phyloP scores from a whole-genome alignment of 2,888 invertebrate species.

The Ophion slaviceki region DNA sequence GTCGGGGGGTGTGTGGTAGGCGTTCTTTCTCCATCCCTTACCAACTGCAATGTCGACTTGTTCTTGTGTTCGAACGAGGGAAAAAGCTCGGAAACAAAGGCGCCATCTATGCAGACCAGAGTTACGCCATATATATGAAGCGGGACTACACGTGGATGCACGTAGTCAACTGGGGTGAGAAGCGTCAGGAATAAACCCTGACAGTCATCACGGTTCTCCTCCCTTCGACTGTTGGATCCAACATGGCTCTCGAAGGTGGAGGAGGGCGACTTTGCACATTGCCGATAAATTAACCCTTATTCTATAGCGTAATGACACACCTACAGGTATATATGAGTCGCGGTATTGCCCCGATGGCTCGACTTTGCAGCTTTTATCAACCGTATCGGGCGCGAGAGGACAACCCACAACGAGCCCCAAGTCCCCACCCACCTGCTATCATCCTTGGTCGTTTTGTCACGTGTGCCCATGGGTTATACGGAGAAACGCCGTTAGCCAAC shows the following conservation, averaged over 20 bases:
- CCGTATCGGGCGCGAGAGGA: constrained; percentile 22
- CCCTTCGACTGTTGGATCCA: constrained; percentile 67
- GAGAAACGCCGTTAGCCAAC: constrained; percentile 23
- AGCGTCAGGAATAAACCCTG: constrained; percentile 60
- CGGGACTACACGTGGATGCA: constrained; percentile 29
- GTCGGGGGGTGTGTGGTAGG: neutral
- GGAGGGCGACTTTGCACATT: constrained; percentile 62
- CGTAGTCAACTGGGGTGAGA: constrained; percentile 51
- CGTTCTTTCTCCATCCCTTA: constrained; percentile 18
- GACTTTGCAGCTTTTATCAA: constrained; percentile 30
- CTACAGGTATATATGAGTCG: constrained; percentile 20
- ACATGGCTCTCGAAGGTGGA: constrained; percentile 73
- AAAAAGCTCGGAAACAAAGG: constrained; percentile 51
- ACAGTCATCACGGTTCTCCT: constrained; percentile 32
- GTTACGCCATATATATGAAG: neutral
- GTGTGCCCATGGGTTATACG: constrained; percentile 19
- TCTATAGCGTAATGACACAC: constrained; percentile 32
- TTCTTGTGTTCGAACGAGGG: constrained; percentile 40
- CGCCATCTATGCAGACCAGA: constrained; percentile 2
- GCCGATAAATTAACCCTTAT: constrained; percentile 68
- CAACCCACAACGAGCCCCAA: constrained; percentile 36
- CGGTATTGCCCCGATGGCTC: constrained; percentile 14
- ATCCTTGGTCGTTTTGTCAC: constrained; percentile 12
- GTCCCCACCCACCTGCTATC: constrained; percentile 38
- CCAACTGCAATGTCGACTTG: constrained; percentile 9